Percentiles rank a stretch among this genome's conserved stretches.
Evolutionary conservation across 23 tunicate species (phyloP).

Genomic region (Diplosoma virens): DNA sequence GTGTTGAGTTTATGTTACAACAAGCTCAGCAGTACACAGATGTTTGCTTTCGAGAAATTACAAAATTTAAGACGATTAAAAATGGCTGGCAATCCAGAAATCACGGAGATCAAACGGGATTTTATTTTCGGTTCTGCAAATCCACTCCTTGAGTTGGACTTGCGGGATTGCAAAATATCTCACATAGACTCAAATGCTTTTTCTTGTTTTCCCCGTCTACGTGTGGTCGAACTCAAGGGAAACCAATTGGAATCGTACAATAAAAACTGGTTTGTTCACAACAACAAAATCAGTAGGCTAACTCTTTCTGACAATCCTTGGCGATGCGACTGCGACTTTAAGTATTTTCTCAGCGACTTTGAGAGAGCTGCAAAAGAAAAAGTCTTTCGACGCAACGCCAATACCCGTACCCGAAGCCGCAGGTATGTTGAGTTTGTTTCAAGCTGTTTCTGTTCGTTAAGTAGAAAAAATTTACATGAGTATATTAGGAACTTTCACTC

Average conservation of each 20-base stretch:
- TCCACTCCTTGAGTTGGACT: slow-evolving; percentile 21
- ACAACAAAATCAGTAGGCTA: slow-evolving; percentile 22
- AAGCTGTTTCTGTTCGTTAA: too few species aligned
- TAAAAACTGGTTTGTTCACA: slow-evolving; percentile 34
- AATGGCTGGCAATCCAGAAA: slow-evolving; percentile 38
- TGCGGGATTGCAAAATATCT: slow-evolving; percentile 27
- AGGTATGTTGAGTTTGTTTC: too few species aligned
- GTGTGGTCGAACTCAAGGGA: slow-evolving; percentile 25
- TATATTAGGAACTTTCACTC: too few species aligned
- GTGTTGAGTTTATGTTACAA: slow-evolving; percentile 48
- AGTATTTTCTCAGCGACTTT: background rate
- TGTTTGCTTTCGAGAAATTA: slow-evolving; percentile 20
- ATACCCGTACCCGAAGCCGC: too few species aligned
- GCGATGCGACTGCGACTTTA: slow-evolving; percentile 34
- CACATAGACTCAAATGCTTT: slow-evolving; percentile 42
- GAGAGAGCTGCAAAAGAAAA: too few species aligned
- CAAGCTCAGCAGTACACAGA: background rate
- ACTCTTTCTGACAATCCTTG: slow-evolving; percentile 39
- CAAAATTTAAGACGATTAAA: slow-evolving; percentile 29
- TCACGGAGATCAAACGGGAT: slow-evolving; percentile 13
- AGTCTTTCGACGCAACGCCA: too few species aligned
- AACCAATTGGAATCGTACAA: slow-evolving; percentile 27
- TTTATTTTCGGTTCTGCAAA: slow-evolving; percentile 37
- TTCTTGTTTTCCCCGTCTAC: slow-evolving; percentile 36
- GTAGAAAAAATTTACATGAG: too few species aligned